Base-by-base conservation (phyloP, 2,113 vertebrate species). In the Connochaetes taurinus region DNA sequence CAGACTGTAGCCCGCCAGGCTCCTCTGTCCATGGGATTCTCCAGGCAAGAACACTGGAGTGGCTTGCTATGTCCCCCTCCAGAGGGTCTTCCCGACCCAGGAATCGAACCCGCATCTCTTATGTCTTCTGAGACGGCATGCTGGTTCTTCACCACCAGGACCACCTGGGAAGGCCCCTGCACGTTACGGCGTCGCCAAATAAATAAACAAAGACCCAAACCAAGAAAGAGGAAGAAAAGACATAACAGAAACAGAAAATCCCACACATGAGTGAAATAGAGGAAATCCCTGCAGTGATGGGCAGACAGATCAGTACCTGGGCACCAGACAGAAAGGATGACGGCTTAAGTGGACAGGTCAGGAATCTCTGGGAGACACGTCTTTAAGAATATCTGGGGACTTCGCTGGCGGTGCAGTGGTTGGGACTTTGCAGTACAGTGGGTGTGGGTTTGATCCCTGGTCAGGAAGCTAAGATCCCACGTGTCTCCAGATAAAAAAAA, bases 131-230 rank as follows among this genome's bases (percentile, higher is more conserved):
- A 67, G 62, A 67, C 0, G 0, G 33, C 62, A n/a, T 10, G 33
- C 62, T 67, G 62, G 31, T 64, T 67, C 62, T 67, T 67, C n/a
- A 64, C 62, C 62, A n/a, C 7, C n/a, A 64, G 15, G 17, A 3
- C 62, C 62, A 74, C 21, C 62, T 9, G 7, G 33, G 16, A n/a
- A 67, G 62, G 33, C 62, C 33, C n/a, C 33, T 0, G 2, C 16
- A 67, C 4, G 0, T 67, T 67, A 67, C 2, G 3, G 3, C 2
- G 0, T 43, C 6, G 15, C 40, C 40, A 78, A 43, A 78, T 29
- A 80, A 47, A 47, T 16, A 47, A 17, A 47, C 9, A 29, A 47
- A 78, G 14, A 80, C 15, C 31, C 43, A 80, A 47, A 80, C 76
- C 76, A 82, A 74, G n/a, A 91, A 45, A 45, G 87, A 67, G 13